Percentiles rank a stretch among this genome's conserved stretches.
These are phyloP conservation scores for Turdus rufiventris DNA, from an alignment of 2,113 vertebrate species.

Conservation along the genomic window DNA sequence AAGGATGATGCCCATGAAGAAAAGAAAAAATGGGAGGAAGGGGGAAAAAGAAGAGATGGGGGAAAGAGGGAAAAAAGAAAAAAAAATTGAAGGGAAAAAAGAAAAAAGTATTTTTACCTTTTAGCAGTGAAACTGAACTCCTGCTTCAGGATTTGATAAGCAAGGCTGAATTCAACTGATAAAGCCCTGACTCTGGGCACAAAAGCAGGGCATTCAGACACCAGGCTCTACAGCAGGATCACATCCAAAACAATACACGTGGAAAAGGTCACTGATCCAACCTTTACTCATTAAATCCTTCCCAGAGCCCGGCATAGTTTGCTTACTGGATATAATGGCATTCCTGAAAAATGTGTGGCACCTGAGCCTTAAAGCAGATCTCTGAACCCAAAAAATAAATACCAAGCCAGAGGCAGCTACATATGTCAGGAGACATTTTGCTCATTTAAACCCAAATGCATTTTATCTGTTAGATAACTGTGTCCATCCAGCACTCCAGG, in stretches of 20 bases:
- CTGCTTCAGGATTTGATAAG: neutral
- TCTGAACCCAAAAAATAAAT: constrained; percentile 1
- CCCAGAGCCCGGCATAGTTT: neutral
- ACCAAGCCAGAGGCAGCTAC: neutral
- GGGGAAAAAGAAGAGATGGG: neutral
- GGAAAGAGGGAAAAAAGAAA: fast-evolving
- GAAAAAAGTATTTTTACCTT: neutral
- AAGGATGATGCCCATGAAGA: neutral
- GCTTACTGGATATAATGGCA: neutral
- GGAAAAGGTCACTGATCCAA: constrained; percentile 39
- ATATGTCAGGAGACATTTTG: neutral
- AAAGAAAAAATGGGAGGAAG: neutral
- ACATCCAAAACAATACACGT: neutral
- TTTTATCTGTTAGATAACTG: neutral
- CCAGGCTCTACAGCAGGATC: neutral
- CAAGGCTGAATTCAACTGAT: constrained; percentile 10
- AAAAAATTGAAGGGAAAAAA: neutral
- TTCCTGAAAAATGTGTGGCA: neutral
- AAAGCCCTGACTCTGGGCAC: neutral
- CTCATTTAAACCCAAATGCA: neutral
- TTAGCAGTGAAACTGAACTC: neutral
- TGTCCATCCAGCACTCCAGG: neutral
- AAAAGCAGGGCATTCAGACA: neutral
- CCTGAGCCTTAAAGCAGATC: neutral
- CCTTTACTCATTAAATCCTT: constrained; percentile 30